phyloP scores from a whole-genome alignment of 2,888 invertebrate genomes.

The Marronus borbonicus region DNA sequence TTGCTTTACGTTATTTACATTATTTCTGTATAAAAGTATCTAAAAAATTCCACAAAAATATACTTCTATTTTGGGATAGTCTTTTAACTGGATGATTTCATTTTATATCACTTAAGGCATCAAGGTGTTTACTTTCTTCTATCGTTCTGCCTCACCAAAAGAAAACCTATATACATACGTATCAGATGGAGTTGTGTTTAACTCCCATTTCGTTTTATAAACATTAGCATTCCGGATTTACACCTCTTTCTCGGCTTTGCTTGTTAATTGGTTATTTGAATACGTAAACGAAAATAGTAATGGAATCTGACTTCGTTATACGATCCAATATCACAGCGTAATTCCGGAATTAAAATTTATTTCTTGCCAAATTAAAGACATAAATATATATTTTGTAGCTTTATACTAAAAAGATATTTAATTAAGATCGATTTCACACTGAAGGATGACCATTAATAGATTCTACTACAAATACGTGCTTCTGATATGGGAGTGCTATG shows the following conservation, averaged over 20 bases:
- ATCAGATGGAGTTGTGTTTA: constrained; percentile 15
- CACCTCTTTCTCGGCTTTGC: not conserved
- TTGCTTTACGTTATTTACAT: too few relatives aligned
- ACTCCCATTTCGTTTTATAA: constrained; percentile 16
- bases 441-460: too few relatives aligned
- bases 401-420: too few relatives aligned
- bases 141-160: not conserved
- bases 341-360: too few relatives aligned
- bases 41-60: not conserved
- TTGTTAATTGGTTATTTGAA: constrained; percentile 17
- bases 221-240: constrained; percentile 23
- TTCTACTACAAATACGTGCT: too few relatives aligned
- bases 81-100: not conserved
- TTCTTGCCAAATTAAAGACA: too few relatives aligned
- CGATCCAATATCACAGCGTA: too few relatives aligned
- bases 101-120: constrained; percentile 6
- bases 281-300: not conserved
- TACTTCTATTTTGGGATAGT: not conserved
- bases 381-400: too few relatives aligned
- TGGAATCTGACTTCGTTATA: constrained; percentile 2
- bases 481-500: too few relatives aligned
- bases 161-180: constrained; percentile 29
- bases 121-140: constrained; percentile 22
- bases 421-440: too few relatives aligned
- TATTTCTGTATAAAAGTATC: too few relatives aligned